Percentiles rank a stretch among this genome's conserved stretches.
These are phyloP conservation scores for Eustalomyia histrio DNA, from an alignment of 2,888 invertebrate genomes.

Conservation along the genomic window DNA sequence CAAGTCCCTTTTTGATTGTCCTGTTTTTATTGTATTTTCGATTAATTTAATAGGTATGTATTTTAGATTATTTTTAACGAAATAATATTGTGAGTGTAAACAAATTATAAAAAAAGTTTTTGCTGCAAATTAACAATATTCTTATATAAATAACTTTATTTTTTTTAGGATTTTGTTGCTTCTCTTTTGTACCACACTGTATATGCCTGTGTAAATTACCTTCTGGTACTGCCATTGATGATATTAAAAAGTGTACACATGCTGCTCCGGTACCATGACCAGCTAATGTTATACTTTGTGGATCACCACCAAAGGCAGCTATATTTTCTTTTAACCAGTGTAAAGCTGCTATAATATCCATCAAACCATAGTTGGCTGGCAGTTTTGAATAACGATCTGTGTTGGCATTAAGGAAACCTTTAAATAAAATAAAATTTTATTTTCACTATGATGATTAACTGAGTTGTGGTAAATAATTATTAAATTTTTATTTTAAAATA, in stretches of 20 bases:
- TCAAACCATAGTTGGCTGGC: slow-evolving; percentile 97
- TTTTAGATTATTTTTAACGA: too few species aligned
- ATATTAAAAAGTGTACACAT: slow-evolving; percentile 95
- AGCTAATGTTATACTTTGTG: slow-evolving; percentile 93
- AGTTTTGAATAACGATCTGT: slow-evolving; percentile 91
- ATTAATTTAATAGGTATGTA: too few species aligned
- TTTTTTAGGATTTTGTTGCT: too few species aligned
- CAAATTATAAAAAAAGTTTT: too few species aligned
- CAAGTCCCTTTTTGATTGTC: too few species aligned
- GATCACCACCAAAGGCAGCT: slow-evolving; percentile 95
- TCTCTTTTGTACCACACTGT: too few species aligned
- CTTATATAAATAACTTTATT: too few species aligned
- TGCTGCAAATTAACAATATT: too few species aligned
- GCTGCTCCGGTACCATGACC: slow-evolving; percentile 98
- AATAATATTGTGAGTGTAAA: too few species aligned
- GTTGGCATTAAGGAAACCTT: slow-evolving; percentile 93
- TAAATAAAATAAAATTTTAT: not conserved
- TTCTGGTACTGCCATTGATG: slow-evolving; percentile 95
- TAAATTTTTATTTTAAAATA: too few species aligned
- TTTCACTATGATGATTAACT: not conserved
- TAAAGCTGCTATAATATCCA: slow-evolving; percentile 97
- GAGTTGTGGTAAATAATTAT: too few species aligned
- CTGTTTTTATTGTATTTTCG: too few species aligned
- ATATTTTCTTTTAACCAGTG: slow-evolving; percentile 98
- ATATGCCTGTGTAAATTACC: slow-evolving; percentile 81